Conservation (phyloP, 2,797 vertebrate species). For the Brachymystax lenok region DNA sequence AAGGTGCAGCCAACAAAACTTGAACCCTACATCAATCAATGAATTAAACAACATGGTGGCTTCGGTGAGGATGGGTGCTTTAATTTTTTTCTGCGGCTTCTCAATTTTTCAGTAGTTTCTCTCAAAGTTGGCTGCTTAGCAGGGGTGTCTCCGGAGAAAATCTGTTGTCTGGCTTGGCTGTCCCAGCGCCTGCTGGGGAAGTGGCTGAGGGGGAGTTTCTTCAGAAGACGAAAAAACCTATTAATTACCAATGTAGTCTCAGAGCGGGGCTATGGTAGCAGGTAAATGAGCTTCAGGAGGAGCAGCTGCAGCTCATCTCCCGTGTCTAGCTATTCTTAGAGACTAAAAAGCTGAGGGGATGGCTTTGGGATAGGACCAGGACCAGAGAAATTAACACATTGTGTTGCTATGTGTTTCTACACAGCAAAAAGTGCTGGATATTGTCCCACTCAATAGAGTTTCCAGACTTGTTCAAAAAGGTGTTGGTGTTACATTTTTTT, state of each 20-base stretch:
- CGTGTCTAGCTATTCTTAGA: constrained; percentile 55
- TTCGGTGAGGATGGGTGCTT: constrained; percentile 49
- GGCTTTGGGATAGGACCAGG: constrained; percentile 53
- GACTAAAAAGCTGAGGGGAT: constrained; percentile 50
- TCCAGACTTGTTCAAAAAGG: too few relatives aligned
- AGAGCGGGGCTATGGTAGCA: constrained; percentile 49
- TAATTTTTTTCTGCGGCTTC: constrained; percentile 56
- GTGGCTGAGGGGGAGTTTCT: constrained; percentile 47
- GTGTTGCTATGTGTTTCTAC: not conserved
- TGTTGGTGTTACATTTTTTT: too few relatives aligned
- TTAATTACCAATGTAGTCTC: constrained; percentile 69
- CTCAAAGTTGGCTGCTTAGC: constrained; percentile 33
- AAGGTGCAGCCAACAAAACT: constrained; percentile 36
- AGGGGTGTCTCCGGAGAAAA: constrained; percentile 43
- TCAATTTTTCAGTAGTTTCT: constrained; percentile 55
- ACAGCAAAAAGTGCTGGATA: not conserved
- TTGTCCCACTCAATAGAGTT: too few relatives aligned
- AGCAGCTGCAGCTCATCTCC: constrained; percentile 60
- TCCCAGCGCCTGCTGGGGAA: constrained; percentile 43
- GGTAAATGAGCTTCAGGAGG: constrained; percentile 61
- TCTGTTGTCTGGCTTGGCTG: constrained; percentile 45
- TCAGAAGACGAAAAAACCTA: constrained; percentile 59
- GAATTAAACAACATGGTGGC: constrained; percentile 66
- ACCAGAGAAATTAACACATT: constrained; percentile 56
- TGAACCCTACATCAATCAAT: constrained; percentile 58